Evolutionary conservation across 2,113 vertebrate species (phyloP).

Genomic region (Albula glossodonta): DNA sequence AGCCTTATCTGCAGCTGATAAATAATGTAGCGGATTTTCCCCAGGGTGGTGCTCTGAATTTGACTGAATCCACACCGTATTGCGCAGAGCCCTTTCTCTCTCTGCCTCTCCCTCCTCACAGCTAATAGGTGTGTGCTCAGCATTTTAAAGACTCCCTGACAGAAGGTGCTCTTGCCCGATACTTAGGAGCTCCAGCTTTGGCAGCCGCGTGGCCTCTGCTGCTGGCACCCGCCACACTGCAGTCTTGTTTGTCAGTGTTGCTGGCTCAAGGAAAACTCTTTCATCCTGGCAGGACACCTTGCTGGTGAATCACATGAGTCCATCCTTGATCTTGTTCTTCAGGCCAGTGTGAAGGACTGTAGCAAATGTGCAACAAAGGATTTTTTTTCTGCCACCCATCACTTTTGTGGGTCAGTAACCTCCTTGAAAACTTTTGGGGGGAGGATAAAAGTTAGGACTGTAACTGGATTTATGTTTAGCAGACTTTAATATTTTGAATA

Average conservation of each 20-base stretch:
- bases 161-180: conserved; percentile 41
- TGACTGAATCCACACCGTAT: background rate
- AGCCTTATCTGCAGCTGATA: conserved; percentile 19
- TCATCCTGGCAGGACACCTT: conserved; percentile 29
- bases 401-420: background rate
- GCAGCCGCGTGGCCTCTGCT: conserved; percentile 30
- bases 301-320: background rate
- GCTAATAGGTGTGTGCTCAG: conserved; percentile 14
- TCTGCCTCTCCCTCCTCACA: conserved; percentile 15
- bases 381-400: background rate
- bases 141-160: conserved; percentile 29
- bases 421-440: background rate
- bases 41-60: background rate
- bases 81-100: background rate
- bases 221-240: conserved; percentile 45
- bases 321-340: conserved; percentile 15
- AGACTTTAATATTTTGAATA: background rate
- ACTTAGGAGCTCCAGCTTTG: conserved; percentile 18
- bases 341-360: background rate
- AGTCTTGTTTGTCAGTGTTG: conserved; percentile 40
- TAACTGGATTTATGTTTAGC: background rate
- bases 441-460: background rate
- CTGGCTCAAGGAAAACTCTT: conserved; percentile 25
- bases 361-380: background rate
- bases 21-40: conserved; percentile 2